These are phyloP conservation scores for Ptychoptera albimana DNA, from an alignment of 2,888 invertebrate genomes.

Conservation along the genomic window DNA sequence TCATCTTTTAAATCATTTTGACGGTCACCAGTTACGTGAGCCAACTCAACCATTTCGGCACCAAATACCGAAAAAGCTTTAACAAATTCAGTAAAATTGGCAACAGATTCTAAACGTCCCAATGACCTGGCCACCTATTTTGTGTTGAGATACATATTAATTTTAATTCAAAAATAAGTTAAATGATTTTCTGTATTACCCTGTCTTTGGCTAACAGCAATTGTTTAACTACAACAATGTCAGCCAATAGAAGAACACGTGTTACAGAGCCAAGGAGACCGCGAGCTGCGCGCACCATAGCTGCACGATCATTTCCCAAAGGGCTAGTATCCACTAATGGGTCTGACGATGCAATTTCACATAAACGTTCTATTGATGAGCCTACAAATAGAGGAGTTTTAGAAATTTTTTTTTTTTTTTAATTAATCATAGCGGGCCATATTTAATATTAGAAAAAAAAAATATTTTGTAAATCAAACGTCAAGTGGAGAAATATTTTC, in stretches of 20 bases:
- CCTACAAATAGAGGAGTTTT: conserved; percentile 38
- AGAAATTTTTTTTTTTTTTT: background rate
- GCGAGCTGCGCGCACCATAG: conserved; percentile 81
- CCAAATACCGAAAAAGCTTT: conserved; percentile 98
- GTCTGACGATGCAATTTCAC: conserved; percentile 45
- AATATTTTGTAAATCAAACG: no score
- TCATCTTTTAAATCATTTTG: conserved; percentile 85
- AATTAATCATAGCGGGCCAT: background rate
- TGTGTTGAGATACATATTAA: no score
- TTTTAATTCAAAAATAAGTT: no score
- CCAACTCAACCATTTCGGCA: conserved; percentile 95
- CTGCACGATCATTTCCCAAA: conserved; percentile 45
- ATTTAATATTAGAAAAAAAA: background rate
- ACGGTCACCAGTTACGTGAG: conserved; percentile 71
- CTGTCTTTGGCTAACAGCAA: conserved; percentile 90
- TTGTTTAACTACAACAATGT: conserved; percentile 95
- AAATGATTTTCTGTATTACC: conserved; percentile 36
- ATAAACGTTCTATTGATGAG: conserved; percentile 80
- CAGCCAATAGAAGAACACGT: conserved; percentile 85
- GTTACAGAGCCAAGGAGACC: conserved; percentile 91
- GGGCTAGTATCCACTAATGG: conserved; percentile 41
- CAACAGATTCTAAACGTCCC: conserved; percentile 71
- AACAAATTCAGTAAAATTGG: conserved; percentile 93
- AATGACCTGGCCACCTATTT: conserved; percentile 59
- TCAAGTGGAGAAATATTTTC: no score